Evolutionary conservation across 2,113 vertebrate species (phyloP).

Genomic region (Oncorhynchus kisutch): DNA sequence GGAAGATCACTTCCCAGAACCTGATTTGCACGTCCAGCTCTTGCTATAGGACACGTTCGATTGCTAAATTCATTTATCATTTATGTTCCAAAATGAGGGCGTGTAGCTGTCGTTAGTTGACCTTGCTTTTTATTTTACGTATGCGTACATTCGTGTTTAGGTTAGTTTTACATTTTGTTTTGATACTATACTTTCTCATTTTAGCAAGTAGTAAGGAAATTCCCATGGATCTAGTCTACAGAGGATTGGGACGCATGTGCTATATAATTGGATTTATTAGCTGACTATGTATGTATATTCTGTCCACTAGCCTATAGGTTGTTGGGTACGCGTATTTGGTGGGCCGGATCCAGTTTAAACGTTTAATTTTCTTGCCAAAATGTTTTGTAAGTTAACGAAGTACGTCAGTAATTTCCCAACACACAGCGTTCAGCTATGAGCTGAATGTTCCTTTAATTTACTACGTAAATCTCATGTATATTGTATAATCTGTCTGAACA

Average conservation of each 20-base stretch:
- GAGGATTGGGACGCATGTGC: conserved; percentile 59
- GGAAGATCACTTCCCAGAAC: conserved; percentile 74
- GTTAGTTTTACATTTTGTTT: conserved; percentile 54
- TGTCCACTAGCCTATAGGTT: conserved; percentile 32
- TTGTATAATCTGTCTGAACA: conserved; percentile 74
- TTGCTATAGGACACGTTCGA: conserved; percentile 63
- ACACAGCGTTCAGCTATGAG: conserved; percentile 46
- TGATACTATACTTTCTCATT: conserved; percentile 36
- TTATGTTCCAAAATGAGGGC: conserved; percentile 47
- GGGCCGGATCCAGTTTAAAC: conserved; percentile 40
- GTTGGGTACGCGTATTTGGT: conserved; percentile 34
- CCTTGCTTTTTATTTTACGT: conserved; percentile 43
- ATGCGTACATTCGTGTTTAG: conserved; percentile 54
- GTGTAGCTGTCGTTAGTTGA: conserved; percentile 61
- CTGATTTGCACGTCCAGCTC: conserved; percentile 57
- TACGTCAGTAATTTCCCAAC: conserved; percentile 39
- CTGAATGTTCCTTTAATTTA: conserved; percentile 63
- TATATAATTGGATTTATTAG: conserved; percentile 50
- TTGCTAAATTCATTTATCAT: conserved; percentile 17
- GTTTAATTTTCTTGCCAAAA: conserved; percentile 49
- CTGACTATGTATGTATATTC: conserved; percentile 39
- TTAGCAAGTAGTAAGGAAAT: conserved; percentile 47
- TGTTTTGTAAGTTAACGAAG: conserved; percentile 32
- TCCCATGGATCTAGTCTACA: conserved; percentile 49
- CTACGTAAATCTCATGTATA: conserved; percentile 71